Evolutionary conservation across 92 coral and sea anemone species (phyloP), one percentile per base, ranked within the genome.

Genomic region (Hydrozoanthus gracilis): DNA sequence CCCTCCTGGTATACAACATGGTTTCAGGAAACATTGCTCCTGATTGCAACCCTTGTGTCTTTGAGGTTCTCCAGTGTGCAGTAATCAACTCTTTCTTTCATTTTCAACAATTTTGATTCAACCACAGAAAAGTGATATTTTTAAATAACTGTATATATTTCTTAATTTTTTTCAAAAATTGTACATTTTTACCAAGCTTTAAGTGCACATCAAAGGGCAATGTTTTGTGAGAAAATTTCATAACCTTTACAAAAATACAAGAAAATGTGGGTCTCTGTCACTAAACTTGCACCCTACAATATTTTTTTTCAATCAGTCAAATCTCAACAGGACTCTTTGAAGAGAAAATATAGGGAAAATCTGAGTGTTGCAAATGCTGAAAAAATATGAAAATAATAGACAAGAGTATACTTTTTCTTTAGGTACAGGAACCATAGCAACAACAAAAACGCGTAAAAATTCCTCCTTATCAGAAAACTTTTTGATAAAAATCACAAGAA

Each of bases 111-210:
- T 4, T 14, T 14, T 9, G 17, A 60, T 13, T 60, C 16, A 3
- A 60, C 66, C 66, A 60, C 66, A 60, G 66, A 60, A 60, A 60
- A 14, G 66, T 60, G 66, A 60, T 60, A 60, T 27, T 60, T 60
- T 60, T 14, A 60, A 60, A 60, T n/a, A 13, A 14, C 16, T 60
- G 66, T 60, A 14, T 60, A 60, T 14, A 60, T 13, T 60, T 60
- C 16, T 60, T 13, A 60, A 60, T 2, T 60, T 60, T 7, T 60
- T 60, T 60, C 66, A 60, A 12, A 60, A 60, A 14, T 14, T 60
- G 18, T 60, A 60, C 66, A 60, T 13, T 60, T 10, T 60, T 60
- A 18, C 66, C 66, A 60, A 60, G 66, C 66, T 60, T 60, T 60
- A 18, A 18, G 66, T 60, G 11, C 16, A 54, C 66, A 60, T 3